Evolutionary conservation across 2,113 vertebrate species (phyloP).

Genomic region (Megaceryle maxima): DNA sequence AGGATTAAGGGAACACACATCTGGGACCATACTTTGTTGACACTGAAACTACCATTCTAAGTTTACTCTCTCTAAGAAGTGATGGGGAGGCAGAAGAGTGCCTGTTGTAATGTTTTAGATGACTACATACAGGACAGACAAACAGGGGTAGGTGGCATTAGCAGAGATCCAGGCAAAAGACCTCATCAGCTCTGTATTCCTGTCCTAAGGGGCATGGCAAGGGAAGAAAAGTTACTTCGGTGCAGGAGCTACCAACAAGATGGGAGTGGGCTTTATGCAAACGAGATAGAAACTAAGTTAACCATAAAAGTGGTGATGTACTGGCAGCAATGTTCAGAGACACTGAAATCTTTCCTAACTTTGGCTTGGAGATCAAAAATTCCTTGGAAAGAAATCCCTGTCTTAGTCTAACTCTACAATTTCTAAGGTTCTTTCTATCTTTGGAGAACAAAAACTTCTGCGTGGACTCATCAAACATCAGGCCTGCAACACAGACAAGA

Average conservation of each 20-base stretch:
- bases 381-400: background rate
- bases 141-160: background rate
- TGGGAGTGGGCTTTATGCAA: background rate
- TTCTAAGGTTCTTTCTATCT: background rate
- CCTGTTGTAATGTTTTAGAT: background rate
- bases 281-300: background rate
- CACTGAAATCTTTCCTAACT: background rate
- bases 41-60: background rate
- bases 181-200: background rate
- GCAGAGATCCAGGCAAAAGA: background rate
- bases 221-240: background rate
- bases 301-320: background rate
- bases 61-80: background rate
- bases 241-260: background rate
- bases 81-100: background rate
- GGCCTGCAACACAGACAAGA: background rate
- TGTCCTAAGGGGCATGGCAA: background rate
- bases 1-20: background rate
- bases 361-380: background rate
- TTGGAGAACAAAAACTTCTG: background rate
- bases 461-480: background rate
- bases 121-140: accelerated
- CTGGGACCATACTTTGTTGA: background rate
- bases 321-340: background rate
- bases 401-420: background rate